Percentiles rank a stretch among this genome's conserved stretches.
phyloP scores from a whole-genome alignment of 2,888 invertebrate species.

The Apocheima hispidaria region DNA sequence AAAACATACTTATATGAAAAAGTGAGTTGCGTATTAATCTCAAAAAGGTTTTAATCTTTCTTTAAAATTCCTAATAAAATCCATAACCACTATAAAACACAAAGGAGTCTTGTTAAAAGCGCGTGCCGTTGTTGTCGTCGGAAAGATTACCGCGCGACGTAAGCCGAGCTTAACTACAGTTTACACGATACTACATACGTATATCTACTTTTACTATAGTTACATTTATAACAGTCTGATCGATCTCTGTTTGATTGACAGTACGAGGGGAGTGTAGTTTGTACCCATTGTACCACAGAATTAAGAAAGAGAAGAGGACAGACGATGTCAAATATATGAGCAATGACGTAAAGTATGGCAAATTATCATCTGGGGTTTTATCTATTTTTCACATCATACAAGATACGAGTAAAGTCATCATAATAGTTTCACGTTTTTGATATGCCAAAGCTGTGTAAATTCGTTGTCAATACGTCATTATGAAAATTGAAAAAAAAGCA shows the following conservation, averaged over 20 bases:
- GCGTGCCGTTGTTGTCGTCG: constrained; percentile 66
- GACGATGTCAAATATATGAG: background rate
- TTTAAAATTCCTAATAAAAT: constrained; percentile 22
- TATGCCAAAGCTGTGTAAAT: too few species aligned
- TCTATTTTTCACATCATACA: too few species aligned
- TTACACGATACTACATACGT: constrained; percentile 61
- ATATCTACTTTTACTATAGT: background rate
- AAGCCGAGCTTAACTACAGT: constrained; percentile 70
- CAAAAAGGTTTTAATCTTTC: constrained; percentile 8
- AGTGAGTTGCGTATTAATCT: too few species aligned
- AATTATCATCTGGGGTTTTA: too few species aligned
- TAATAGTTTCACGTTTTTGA: too few species aligned
- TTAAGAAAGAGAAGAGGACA: background rate
- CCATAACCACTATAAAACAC: constrained; percentile 29
- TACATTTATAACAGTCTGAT: constrained; percentile 46
- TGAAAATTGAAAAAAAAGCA: too few species aligned
- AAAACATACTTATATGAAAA: too few species aligned
- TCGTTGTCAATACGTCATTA: too few species aligned
- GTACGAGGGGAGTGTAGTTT: constrained; percentile 46
- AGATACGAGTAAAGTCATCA: too few species aligned
- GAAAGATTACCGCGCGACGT: constrained; percentile 67
- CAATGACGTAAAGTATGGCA: too few species aligned
- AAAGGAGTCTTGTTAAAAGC: constrained; percentile 40
- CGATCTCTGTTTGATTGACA: constrained; percentile 71
- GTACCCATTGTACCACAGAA: constrained; percentile 6